These are phyloP conservation scores for Podarcis muralis DNA, from an alignment of 2,113 vertebrate genomes.

Conservation along the genomic window DNA sequence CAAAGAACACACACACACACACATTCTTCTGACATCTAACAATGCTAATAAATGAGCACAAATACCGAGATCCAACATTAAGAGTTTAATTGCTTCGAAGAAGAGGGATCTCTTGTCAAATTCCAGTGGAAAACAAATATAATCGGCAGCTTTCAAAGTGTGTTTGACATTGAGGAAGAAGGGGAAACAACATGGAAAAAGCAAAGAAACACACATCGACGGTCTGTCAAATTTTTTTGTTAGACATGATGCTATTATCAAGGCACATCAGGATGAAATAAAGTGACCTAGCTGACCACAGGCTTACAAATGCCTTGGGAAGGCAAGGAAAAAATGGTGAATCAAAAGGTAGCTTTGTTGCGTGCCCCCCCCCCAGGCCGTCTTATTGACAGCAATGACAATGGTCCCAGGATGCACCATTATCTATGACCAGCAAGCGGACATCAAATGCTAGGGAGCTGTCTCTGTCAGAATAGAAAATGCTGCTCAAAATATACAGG, in stretches of 20 bases:
- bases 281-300: slow-evolving; percentile 85
- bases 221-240: slow-evolving; percentile 82
- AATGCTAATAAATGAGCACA: slow-evolving; percentile 80
- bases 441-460: slow-evolving; percentile 94
- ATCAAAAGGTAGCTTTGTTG: slow-evolving; percentile 91
- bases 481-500: slow-evolving; percentile 81
- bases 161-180: slow-evolving; percentile 85
- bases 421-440: slow-evolving; percentile 95
- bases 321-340: slow-evolving; percentile 77
- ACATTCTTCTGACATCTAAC: slow-evolving; percentile 77
- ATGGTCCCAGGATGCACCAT: slow-evolving; percentile 98
- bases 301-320: slow-evolving; percentile 84
- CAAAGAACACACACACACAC: slow-evolving; percentile 38
- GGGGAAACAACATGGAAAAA: slow-evolving; percentile 75
- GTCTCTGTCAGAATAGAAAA: slow-evolving; percentile 90
- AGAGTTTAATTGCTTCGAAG: slow-evolving; percentile 93
- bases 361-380: slow-evolving; percentile 84
- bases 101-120: slow-evolving; percentile 87
- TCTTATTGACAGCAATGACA: slow-evolving; percentile 99
- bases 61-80: slow-evolving; percentile 83
- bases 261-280: slow-evolving; percentile 85
- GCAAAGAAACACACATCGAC: slow-evolving; percentile 75
- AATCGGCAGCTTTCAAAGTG: slow-evolving; percentile 86
- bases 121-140: slow-evolving; percentile 81
- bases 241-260: slow-evolving; percentile 81